Base-by-base conservation (phyloP, 2,888 invertebrate species). In the Acanthosepion esculentum region DNA sequence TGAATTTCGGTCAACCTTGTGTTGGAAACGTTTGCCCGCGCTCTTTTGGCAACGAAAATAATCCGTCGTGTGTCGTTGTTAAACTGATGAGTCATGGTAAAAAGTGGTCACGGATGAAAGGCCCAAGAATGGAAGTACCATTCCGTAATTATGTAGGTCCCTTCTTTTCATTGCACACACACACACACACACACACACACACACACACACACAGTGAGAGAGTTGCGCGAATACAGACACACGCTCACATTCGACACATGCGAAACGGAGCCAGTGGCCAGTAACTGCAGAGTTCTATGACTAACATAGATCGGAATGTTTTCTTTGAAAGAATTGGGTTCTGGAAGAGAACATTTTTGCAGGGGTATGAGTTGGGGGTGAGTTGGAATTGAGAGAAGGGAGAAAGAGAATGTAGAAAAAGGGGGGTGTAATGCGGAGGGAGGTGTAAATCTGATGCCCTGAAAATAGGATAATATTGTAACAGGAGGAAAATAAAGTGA, bases 281-380 rank as follows among this genome's bases (percentile, higher is more conserved):
- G 78, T 78, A 15, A n/a, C n/a, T 15, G 78, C n/a, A 10, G n/a
- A n/a, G 78, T 78, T 78, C 78, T 33, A 78, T 78, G 78, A 78
- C 78, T 78, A n/a, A n/a, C 33, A n/a, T n/a, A 78, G 78, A 78
- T 78, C 78, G 78, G 78, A 78, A 78, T 78, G n/a, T 78, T 78
- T 15, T 78, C 78, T 78, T n/a, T 78, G 78, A 78, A 7, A 78
- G 78, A 78, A 78, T 33, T 33, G 78, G 78, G 33, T 78, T 78
- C 78, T 78, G 15, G n/a, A n/a, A 78, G 78, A 33, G n/a, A 78
- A 78, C 23, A 78, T 78, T n/a, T n/a, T n/a, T n/a, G 78, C 15
- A 78, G 18, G n/a, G 18, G 15, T 15, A 2, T 20, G 78, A n/a
- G 18, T 41, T 5, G 18, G 15, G 33, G 29, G 10, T 10, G 78